Conservation (phyloP, 2,113 vertebrate genomes). For the mouse (Mus musculus) region GRCm39 chr14:105860501-105861000, state of each 20-base stretch:
- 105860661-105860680: background rate
- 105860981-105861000: background rate
- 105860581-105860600: background rate
- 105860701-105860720: background rate
- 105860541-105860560: background rate
- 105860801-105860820: background rate
- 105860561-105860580: background rate
- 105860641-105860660: background rate
- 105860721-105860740: background rate
- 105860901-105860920: background rate
- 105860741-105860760: slow-evolving; percentile 21
- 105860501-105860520: background rate
- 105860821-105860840: background rate
- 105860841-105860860: background rate
- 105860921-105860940: background rate
- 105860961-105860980: background rate
- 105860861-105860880: background rate
- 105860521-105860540: background rate
- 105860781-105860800: background rate
- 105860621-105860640: background rate
- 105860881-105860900: background rate
- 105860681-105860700: background rate
- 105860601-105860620: background rate
- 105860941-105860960: too few species aligned
- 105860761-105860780: background rate